Conservation (phyloP, 2,113 vertebrate species). For the Hipposideros armiger region DNA sequence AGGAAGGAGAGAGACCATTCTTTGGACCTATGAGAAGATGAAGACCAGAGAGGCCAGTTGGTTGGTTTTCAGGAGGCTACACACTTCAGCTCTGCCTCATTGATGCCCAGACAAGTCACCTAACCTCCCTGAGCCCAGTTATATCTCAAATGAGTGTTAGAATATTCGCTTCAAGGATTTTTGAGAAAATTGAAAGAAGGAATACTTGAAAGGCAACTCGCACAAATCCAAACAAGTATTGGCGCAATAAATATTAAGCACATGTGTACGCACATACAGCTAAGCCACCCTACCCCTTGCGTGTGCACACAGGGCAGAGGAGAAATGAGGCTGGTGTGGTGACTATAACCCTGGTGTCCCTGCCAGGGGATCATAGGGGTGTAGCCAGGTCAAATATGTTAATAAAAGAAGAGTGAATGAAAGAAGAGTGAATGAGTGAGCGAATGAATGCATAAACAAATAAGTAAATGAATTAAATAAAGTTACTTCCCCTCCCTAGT, state of each 20-base stretch:
- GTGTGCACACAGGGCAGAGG: not conserved
- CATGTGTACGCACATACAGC: rapidly evolving
- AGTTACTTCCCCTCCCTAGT: not conserved
- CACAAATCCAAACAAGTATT: not conserved
- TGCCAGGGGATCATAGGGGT: not conserved
- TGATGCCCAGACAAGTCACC: not conserved
- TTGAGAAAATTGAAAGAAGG: not conserved
- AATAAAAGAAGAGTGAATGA: not conserved
- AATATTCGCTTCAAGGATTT: slow-evolving; percentile 9
- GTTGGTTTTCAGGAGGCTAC: not conserved
- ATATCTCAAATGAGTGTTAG: not conserved
- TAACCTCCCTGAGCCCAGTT: not conserved
- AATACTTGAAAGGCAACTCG: not conserved
- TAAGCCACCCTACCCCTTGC: not conserved
- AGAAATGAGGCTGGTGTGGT: not conserved
- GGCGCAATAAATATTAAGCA: not conserved
- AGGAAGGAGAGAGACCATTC: not conserved
- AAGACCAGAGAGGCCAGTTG: not conserved
- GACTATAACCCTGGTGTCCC: not conserved
- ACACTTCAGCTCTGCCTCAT: not conserved
- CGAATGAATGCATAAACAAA: not conserved
- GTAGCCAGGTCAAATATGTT: not conserved
- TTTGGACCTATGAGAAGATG: not conserved
- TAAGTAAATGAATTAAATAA: not conserved
- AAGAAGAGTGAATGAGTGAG: not conserved